Evolutionary conservation across 2,888 invertebrate species (phyloP).

Genomic region (Drosophila longiperda): DNA sequence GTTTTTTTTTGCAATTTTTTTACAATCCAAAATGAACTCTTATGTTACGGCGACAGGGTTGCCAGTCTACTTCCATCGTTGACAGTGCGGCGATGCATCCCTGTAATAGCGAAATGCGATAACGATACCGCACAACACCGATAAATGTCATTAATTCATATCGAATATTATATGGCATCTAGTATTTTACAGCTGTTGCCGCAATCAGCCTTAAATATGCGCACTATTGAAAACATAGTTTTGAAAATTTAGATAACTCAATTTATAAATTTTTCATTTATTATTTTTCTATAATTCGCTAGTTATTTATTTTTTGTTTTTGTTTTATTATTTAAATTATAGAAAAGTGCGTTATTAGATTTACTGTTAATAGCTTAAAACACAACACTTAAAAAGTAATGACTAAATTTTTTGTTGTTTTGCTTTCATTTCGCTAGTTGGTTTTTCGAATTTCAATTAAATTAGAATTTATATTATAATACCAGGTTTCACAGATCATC

Average conservation of each 20-base stretch:
- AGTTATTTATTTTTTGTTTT: conserved; percentile 35
- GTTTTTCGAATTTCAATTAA: conserved; percentile 7
- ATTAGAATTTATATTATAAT: conserved; percentile 3
- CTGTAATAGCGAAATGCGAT: conserved; percentile 14
- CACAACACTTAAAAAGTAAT: conserved; percentile 58
- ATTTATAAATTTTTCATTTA: conserved; percentile 45
- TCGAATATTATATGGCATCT: conserved; percentile 1
- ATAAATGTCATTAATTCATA: neutral
- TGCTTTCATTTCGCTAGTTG: conserved; percentile 26
- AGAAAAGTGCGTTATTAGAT: conserved; percentile 52
- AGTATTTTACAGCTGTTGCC: conserved; percentile 4
- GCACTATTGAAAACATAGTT: conserved; percentile 1
- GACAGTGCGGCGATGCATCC: conserved; percentile 29
- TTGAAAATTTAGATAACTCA: too few relatives aligned
- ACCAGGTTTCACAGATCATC: conserved; percentile 24
- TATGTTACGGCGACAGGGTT: conserved; percentile 57
- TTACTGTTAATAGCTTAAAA: conserved; percentile 58
- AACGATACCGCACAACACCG: neutral
- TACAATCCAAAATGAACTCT: conserved; percentile 64
- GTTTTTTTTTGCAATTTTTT: conserved; percentile 60
- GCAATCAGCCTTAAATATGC: neutral
- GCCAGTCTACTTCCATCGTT: conserved; percentile 43
- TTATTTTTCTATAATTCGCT: conserved; percentile 60
- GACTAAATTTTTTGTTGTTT: conserved; percentile 24
- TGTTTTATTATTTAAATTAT: conserved; percentile 49